Evolutionary conservation across 30 jellyfish, hydroid and myxozoan species (phyloP).

Genomic region (Chironex yamaguchii): DNA sequence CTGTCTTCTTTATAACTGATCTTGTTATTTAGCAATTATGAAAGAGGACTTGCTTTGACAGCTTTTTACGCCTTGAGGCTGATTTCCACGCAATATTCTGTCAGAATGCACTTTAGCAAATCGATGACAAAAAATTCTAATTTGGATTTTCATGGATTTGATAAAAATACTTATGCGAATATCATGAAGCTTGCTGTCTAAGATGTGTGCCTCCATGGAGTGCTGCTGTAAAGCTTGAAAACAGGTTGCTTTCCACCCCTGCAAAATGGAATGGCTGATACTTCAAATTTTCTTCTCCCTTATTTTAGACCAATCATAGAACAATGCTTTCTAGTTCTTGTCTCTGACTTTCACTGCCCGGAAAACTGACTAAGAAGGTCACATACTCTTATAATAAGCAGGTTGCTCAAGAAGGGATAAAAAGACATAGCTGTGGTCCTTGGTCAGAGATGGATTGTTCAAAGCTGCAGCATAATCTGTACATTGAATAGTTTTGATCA

Average conservation of each 20-base stretch:
- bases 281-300: no score
- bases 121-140: conserved; percentile 15
- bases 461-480: conserved; percentile 48
- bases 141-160: not conserved
- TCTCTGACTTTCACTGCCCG: not conserved
- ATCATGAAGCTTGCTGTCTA: conserved; percentile 15
- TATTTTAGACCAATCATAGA: conserved; percentile 4
- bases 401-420: no score
- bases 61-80: conserved; percentile 12
- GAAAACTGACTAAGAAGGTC: conserved; percentile 24
- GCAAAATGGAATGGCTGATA: not conserved
- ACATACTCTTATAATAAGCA: no score
- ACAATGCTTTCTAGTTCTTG: not conserved
- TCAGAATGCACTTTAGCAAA: conserved; percentile 24
- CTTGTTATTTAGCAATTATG: conserved; percentile 10
- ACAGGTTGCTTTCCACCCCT: not conserved
- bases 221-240: conserved; percentile 7
- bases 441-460: not conserved
- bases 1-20: no score
- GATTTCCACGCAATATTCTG: conserved; percentile 1
- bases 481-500: conserved; percentile 2
- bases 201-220: conserved; percentile 9
- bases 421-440: not conserved
- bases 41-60: conserved; percentile 26
- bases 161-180: not conserved